A percentile compares a stretch with the other conserved stretches of the same genome.
Conservation (phyloP, 2,797 vertebrate species). For the Anas acuta region DNA sequence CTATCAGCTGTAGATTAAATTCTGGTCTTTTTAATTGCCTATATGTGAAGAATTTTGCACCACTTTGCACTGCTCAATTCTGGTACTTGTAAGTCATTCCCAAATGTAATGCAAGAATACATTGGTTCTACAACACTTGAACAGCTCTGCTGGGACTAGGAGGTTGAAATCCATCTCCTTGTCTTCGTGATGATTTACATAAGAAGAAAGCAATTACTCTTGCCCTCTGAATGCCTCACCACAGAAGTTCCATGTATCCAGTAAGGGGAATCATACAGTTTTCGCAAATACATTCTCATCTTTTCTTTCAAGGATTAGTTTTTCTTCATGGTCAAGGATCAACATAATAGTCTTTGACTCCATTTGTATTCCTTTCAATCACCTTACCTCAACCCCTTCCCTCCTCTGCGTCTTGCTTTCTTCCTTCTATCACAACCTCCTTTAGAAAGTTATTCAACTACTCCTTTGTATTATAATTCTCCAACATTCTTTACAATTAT, state of each 20-base stretch:
- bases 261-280: neutral
- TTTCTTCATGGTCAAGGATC: conserved; percentile 16
- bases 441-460: conserved; percentile 33
- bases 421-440: neutral
- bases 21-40: neutral
- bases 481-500: neutral
- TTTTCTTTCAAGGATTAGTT: conserved; percentile 19
- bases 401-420: neutral
- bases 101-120: neutral
- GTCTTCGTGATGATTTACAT: conserved; percentile 11
- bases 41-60: neutral
- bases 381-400: neutral
- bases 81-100: neutral
- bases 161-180: neutral
- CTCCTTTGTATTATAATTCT: conserved; percentile 16
- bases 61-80: neutral
- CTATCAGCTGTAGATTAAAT: neutral
- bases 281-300: neutral
- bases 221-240: conserved; percentile 4
- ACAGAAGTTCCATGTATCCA: neutral
- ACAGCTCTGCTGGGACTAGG: conserved; percentile 11
- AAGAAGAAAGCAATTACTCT: conserved; percentile 41
- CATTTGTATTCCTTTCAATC: neutral
- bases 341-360: conserved; percentile 24
- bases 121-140: neutral